Base-by-base conservation (phyloP, 2,797 vertebrate genomes). In the Pterois miles region DNA sequence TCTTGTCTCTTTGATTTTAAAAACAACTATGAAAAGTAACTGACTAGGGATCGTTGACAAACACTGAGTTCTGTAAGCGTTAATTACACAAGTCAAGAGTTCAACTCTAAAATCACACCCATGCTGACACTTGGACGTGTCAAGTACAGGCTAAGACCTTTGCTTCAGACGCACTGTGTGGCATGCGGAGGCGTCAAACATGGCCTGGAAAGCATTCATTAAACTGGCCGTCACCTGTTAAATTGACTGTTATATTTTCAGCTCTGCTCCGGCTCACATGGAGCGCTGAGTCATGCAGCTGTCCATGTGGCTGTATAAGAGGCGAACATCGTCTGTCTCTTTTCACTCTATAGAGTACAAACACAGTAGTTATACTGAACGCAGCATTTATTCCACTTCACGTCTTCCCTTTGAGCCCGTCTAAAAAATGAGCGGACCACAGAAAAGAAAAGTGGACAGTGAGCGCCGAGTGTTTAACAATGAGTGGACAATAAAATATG, bases 61-160 rank as follows among this genome's bases (percentile, higher is more conserved):
- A n/a, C n/a, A 76, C 68, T 0, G 13, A 57, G 34, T 77, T 56
- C 57, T 68, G 54, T 6, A 18, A 70, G 71, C 1, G 43, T 57
- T 89, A 86, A 90, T 91, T 89, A 89, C 60, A 88, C 78, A 57
- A 70, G 74, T n/a, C n/a, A n/a, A n/a, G n/a, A n/a, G n/a, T 0
- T 34, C 20, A 48, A 76, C 23, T 65, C 16, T 20, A 27, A 65
- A 71, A 77, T 71, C 78, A 65, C 71, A 36, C 65, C 13, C 80
- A 46, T 23, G 2, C 38, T 74, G 79, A 80, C 86, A 76, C 65
- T 60, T 52, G 29, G 82, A 84, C 64, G 4, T 3, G 22, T 65
- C 68, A 67, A 77, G 59, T 64, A 63, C 74, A 78, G 76, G 59
- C 65, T 76, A 65, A 65, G 65, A 80, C 29, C 50, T 76, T 46